Evolutionary conservation across 2,113 vertebrate species (phyloP).

Genomic region (Malurus cyaneus): DNA sequence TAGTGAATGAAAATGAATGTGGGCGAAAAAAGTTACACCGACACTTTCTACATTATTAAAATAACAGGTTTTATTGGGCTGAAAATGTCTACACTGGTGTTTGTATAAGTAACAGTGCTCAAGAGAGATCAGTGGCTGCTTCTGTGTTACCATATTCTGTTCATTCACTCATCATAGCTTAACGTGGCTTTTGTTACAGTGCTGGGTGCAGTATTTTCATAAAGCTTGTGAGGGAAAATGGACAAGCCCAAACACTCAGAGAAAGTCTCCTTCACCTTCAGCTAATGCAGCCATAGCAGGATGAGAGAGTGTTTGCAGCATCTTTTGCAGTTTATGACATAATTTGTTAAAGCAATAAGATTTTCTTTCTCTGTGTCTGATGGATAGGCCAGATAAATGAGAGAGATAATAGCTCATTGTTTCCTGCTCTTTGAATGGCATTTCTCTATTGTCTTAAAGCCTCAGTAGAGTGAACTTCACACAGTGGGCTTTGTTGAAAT

Average conservation of each 20-base stretch:
- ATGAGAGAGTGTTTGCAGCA: neutral
- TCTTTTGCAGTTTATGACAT: conserved; percentile 26
- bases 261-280: neutral
- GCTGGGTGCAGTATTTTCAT: neutral
- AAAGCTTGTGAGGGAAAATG: neutral
- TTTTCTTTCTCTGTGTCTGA: conserved; percentile 6
- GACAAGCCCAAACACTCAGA: neutral
- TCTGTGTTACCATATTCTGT: neutral
- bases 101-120: neutral
- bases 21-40: neutral
- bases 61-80: conserved; percentile 14
- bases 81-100: neutral
- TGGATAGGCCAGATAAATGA: conserved; percentile 26
- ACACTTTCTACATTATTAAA: neutral
- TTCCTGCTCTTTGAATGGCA: conserved; percentile 40
- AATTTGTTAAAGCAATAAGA: conserved; percentile 34
- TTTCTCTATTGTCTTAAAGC: conserved; percentile 62
- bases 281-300: neutral
- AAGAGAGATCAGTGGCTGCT: neutral
- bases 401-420: conserved; percentile 45
- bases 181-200: neutral
- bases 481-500: conserved; percentile 57
- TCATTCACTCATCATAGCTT: neutral
- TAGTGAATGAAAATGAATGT: conserved; percentile 11
- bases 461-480: conserved; percentile 39